Conservation (phyloP, 2,888 invertebrate species). For the Erannis defoliaria region DNA sequence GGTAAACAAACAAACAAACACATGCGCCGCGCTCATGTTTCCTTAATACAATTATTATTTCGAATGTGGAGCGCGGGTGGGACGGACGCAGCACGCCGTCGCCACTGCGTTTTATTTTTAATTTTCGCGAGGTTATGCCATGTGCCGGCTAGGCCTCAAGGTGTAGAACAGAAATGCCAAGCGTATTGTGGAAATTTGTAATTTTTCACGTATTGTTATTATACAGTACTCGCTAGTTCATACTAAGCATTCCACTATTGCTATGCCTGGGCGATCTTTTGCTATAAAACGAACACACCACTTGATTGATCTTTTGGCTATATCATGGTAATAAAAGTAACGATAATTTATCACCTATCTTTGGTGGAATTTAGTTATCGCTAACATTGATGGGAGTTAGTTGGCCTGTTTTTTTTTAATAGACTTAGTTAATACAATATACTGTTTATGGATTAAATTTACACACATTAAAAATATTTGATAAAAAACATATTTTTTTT, state of each 20-base stretch:
- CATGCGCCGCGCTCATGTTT: conserved; percentile 87
- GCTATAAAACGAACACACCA: neutral
- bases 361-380: too few relatives aligned
- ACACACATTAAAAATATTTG: neutral
- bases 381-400: too few relatives aligned
- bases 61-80: conserved; percentile 80
- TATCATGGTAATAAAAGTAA: too few relatives aligned
- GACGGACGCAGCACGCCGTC: conserved; percentile 59
- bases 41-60: conserved; percentile 87
- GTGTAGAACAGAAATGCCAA: conserved; percentile 8
- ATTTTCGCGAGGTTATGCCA: conserved; percentile 56
- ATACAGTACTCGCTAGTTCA: neutral
- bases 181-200: conserved; percentile 8
- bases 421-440: too few relatives aligned
- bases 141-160: conserved; percentile 41
- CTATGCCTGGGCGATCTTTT: conserved; percentile 1
- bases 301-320: too few relatives aligned
- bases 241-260: neutral
- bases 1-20: conserved; percentile 88
- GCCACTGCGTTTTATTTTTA: conserved; percentile 62
- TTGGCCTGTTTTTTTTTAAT: too few relatives aligned
- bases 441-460: too few relatives aligned
- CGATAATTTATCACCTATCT: too few relatives aligned
- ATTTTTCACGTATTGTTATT: conserved; percentile 8
- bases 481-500: conserved; percentile 15